These are phyloP conservation scores for Lithosia quadra DNA, from an alignment of 2,888 invertebrate genomes.

Conservation along the genomic window DNA sequence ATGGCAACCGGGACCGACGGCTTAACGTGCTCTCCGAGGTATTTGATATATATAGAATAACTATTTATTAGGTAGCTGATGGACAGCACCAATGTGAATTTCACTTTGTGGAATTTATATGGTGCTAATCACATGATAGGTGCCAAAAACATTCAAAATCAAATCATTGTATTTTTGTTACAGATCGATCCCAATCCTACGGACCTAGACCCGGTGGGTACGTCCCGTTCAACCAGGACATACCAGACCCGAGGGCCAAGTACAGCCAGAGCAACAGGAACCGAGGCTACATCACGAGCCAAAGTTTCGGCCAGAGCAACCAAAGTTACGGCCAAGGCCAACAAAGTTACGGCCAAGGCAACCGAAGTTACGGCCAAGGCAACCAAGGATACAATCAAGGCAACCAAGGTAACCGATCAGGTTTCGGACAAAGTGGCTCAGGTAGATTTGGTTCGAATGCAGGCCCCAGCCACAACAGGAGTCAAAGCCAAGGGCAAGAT, in stretches of 20 bases:
- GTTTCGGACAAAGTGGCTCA: conserved; percentile 28
- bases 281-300: conserved; percentile 29
- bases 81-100: no score
- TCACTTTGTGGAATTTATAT: no score
- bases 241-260: conserved; percentile 31
- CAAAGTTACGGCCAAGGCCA: conserved; percentile 18
- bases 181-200: conserved; percentile 76
- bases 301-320: conserved; percentile 28
- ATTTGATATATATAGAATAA: no score
- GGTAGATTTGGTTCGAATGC: conserved; percentile 27
- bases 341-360: conserved; percentile 39
- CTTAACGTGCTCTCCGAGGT: no score
- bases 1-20: no score
- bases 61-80: no score
- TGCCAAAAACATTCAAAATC: neutral
- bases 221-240: conserved; percentile 55
- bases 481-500: conserved; percentile 42
- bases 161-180: conserved; percentile 57
- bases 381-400: conserved; percentile 35
- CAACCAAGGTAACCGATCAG: conserved; percentile 32
- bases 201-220: conserved; percentile 78
- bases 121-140: neutral
- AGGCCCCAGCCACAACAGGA: conserved; percentile 39
- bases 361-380: conserved; percentile 35
- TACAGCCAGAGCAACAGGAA: conserved; percentile 37